Evolutionary conservation across 2,797 vertebrate genomes (phyloP), one percentile per base, ranked within the genome.

Genomic region (Anguilla obscura): DNA sequence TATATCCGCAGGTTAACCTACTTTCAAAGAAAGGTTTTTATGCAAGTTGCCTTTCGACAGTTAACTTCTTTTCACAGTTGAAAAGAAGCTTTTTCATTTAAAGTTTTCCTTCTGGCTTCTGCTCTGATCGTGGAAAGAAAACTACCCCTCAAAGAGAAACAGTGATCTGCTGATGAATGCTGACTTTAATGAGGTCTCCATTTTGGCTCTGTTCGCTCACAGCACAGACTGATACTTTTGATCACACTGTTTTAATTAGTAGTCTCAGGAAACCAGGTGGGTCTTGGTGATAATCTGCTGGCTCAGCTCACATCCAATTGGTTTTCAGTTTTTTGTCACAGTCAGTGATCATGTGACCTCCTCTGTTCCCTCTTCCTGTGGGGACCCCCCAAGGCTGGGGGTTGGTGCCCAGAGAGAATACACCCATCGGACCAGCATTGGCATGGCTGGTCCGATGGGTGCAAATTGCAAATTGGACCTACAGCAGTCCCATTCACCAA

Each of bases 231-330:
- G 27, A 71, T 71, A 33, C 69, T 71, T 71, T 27, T 71, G 69
- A 71, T 71, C 69, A 71, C 12, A 14, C 69, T 71, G 69, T 71
- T 71, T 63, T 71, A 27, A 71, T 71, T 71, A 71, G n/a, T 71
- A 71, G n/a, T 71, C 69, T 30, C 27, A 27, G 12, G 69, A 71
- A 71, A 71, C 69, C 3, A 10, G n/a, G 27, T 10, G n/a, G 69
- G 69, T 27, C 69, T 71, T 27, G 14, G 69, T 27, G n/a, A 30
- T 27, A 71, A 71, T 71, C n/a, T 27, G 18, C 69, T 33, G n/a
- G n/a, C 8, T 71, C 27, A 30, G 27, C 58, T 63, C 18, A 16
- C 16, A 63, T 63, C 5, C 16, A 0, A 63, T 63, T 63, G 16
- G 16, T 71, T 27, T 8, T 7, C 27, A 71, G 27, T 30, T 9